Evolutionary conservation across 2,888 invertebrate genomes (phyloP).

Genomic region (Fragum fragum): DNA sequence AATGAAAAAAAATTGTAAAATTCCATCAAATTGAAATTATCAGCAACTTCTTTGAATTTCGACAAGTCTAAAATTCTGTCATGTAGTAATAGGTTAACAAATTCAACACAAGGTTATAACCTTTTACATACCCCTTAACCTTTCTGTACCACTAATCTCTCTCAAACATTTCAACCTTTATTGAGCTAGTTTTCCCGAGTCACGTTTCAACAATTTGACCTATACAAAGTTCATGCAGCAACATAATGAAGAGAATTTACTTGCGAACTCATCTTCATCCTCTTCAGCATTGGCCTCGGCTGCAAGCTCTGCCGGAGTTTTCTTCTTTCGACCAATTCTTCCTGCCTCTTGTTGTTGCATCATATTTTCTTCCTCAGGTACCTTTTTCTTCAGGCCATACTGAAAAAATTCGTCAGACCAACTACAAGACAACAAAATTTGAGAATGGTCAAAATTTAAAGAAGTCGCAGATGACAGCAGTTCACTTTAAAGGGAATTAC

Average conservation of each 20-base stretch:
- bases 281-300: conserved; percentile 95
- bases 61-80: too few species aligned
- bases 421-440: too few species aligned
- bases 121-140: not conserved
- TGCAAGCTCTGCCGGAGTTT: conserved; percentile 98
- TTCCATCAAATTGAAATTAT: too few species aligned
- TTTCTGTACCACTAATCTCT: not conserved
- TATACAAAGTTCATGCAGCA: conserved; percentile 84
- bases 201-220: not conserved
- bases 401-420: too few species aligned
- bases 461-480: too few species aligned
- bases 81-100: too few species aligned
- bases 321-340: conserved; percentile 97
- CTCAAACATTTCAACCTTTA: not conserved
- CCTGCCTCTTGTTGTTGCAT: conserved; percentile 80
- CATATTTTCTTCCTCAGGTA: conserved; percentile 77
- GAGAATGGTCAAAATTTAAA: too few species aligned
- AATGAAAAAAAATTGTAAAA: too few species aligned
- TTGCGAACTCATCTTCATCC: conserved; percentile 83
- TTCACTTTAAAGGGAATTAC: too few species aligned
- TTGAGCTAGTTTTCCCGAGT: not conserved
- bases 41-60: too few species aligned
- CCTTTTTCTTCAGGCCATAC: conserved; percentile 99
- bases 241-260: conserved; percentile 86
- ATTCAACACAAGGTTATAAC: too few species aligned